Conservation (phyloP, 1,140 invertebrate species). For the Saccostrea cuccullata region DNA sequence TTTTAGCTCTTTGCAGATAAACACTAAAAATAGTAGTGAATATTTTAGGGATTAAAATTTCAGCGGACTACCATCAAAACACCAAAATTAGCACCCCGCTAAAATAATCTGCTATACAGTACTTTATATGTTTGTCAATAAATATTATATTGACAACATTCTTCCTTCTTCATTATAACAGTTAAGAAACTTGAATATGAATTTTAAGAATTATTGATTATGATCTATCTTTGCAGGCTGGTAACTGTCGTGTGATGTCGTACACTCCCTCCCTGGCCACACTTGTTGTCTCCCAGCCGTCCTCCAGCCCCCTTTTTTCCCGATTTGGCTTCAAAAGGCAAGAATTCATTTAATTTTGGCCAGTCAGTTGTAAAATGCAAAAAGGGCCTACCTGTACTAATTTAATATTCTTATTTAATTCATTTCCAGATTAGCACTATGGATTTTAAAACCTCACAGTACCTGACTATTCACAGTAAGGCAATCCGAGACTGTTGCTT, state of each 20-base stretch:
- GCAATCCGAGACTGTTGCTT: constrained; percentile 88
- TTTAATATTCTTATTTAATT: neutral
- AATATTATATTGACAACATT: too few species aligned
- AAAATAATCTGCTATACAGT: too few species aligned
- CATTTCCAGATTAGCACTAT: constrained; percentile 81
- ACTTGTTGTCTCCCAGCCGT: constrained; percentile 86
- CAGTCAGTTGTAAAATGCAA: too few species aligned
- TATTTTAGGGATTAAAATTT: too few species aligned
- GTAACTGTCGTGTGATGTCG: constrained; percentile 88
- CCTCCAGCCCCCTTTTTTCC: constrained; percentile 84
- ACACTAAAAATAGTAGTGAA: too few species aligned
- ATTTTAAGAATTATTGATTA: neutral
- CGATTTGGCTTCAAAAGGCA: constrained; percentile 87
- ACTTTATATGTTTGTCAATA: too few species aligned
- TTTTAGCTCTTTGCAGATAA: too few species aligned
- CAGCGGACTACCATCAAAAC: too few species aligned
- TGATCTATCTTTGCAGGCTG: constrained; percentile 65
- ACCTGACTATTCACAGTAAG: constrained; percentile 83
- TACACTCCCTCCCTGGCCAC: constrained; percentile 83
- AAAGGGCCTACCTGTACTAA: too few species aligned
- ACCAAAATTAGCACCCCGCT: too few species aligned
- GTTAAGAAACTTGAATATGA: too few species aligned
- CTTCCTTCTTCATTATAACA: too few species aligned
- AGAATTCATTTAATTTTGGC: neutral
- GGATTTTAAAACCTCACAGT: constrained; percentile 80